phyloP scores from a whole-genome alignment of 2,888 invertebrate genomes.

The Lamellibrachia columna region DNA sequence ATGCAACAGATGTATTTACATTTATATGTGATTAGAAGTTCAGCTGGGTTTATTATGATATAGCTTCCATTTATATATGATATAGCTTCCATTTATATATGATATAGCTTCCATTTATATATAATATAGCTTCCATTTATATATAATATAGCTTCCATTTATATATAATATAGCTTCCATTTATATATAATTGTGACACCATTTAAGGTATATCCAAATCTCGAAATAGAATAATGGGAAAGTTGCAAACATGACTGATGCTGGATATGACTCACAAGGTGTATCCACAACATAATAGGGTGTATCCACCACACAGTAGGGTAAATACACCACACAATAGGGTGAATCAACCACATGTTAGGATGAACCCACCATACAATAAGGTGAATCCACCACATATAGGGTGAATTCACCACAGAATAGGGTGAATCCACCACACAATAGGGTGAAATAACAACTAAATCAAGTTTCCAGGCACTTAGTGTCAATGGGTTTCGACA shows the following conservation, averaged over 20 bases:
- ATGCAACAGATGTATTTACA: not conserved
- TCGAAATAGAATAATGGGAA: not conserved
- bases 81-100: no score
- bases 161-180: not conserved
- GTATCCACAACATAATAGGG: not conserved
- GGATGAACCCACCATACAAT: not conserved
- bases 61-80: no score
- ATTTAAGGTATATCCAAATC: not conserved
- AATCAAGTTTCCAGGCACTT: not conserved
- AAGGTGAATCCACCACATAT: not conserved
- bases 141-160: no score
- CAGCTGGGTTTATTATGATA: not conserved
- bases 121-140: no score
- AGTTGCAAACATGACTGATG: not conserved
- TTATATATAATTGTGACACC: not conserved
- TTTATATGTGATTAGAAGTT: not conserved
- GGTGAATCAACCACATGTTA: not conserved
- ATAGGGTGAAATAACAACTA: not conserved
- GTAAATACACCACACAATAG: not conserved
- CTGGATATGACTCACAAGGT: not conserved
- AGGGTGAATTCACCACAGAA: no score
- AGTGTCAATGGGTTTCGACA: not conserved
- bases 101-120: no score
- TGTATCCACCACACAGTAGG: not conserved
- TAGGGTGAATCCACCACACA: not conserved